These are phyloP conservation scores for Leguminivora glycinivorella DNA, from an alignment of 1,140 invertebrate species.

Conservation along the genomic window DNA sequence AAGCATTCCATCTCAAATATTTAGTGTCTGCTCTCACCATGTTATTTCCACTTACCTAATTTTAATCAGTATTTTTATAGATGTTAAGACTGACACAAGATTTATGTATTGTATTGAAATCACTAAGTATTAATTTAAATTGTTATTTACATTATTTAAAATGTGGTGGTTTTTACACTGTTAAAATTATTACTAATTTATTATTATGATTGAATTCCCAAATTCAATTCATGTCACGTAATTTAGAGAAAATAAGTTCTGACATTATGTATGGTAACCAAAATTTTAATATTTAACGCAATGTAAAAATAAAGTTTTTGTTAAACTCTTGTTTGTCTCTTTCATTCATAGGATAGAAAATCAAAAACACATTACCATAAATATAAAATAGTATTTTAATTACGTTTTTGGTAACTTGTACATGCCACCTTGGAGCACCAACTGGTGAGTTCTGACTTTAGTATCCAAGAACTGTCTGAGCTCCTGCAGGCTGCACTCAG, in stretches of 20 bases:
- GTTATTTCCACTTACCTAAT: conserved; percentile 47
- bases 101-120: conserved; percentile 70
- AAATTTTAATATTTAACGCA: conserved; percentile 64
- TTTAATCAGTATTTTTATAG: conserved; percentile 73
- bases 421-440: conserved; percentile 90
- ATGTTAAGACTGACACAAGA: conserved; percentile 74
- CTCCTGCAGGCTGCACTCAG: conserved; percentile 93
- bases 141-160: conserved; percentile 46
- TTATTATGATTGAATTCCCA: conserved; percentile 42
- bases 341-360: conserved; percentile 35
- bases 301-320: conserved; percentile 64
- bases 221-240: conserved; percentile 54
- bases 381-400: conserved; percentile 31
- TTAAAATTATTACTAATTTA: conserved; percentile 53
- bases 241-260: conserved; percentile 46
- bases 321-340: conserved; percentile 50
- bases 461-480: conserved; percentile 93
- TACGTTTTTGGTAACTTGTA: conserved; percentile 90
- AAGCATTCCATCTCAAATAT: conserved; percentile 53
- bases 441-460: conserved; percentile 94
- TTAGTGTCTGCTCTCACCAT: conserved; percentile 41
- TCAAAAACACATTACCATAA: not conserved
- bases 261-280: conserved; percentile 67
- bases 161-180: conserved; percentile 54
- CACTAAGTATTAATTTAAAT: conserved; percentile 66